phyloP scores from a whole-genome alignment of 2,888 invertebrate species.

The Eugnorisma glareosa region DNA sequence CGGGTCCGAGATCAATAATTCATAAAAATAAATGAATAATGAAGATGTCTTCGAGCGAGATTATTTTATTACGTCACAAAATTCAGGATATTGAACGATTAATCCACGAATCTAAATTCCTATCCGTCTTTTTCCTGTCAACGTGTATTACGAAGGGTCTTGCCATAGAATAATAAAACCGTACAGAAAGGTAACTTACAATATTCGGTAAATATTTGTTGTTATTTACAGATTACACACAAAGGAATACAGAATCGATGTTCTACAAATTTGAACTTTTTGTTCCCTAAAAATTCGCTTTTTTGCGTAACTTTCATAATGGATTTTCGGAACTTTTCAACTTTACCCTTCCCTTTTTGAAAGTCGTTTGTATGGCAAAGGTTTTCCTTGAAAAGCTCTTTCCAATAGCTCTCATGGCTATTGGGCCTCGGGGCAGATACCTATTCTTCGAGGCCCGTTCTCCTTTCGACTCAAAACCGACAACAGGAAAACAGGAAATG shows the following conservation, averaged over 20 bases:
- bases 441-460: not conserved
- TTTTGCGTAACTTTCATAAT: not conserved
- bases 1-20: not conserved
- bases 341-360: too few species aligned
- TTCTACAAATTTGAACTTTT: not conserved
- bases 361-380: not conserved
- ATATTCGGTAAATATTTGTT: not conserved
- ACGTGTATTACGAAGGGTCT: conserved; percentile 43
- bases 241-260: not conserved
- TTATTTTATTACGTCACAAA: conserved; percentile 53
- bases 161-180: not conserved
- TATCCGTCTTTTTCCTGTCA: conserved; percentile 51
- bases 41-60: conserved; percentile 24
- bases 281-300: too few species aligned
- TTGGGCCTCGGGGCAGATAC: not conserved
- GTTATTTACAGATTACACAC: not conserved
- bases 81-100: conserved; percentile 56
- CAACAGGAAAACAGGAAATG: not conserved
- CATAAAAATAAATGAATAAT: conserved; percentile 32
- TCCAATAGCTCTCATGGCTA: not conserved
- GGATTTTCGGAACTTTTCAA: not conserved
- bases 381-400: not conserved
- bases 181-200: not conserved
- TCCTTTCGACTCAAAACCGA: not conserved
- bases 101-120: conserved; percentile 57